Evolutionary conservation across 2,797 vertebrate genomes (phyloP).

Genomic region (Ctenosaura bakeri): DNA sequence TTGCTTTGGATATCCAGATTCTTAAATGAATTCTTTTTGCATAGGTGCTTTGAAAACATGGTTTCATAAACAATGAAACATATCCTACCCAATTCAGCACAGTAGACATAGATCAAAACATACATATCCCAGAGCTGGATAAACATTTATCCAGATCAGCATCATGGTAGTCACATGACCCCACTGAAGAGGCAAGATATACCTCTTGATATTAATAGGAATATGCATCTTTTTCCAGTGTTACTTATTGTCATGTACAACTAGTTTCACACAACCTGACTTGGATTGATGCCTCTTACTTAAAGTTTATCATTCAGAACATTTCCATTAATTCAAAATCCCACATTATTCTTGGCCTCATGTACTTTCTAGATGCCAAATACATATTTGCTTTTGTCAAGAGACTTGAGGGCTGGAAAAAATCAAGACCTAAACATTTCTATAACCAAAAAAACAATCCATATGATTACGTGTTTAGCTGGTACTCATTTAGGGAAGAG

Average conservation of each 20-base stretch:
- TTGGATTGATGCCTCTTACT: background rate
- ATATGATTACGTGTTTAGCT: background rate
- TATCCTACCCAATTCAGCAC: background rate
- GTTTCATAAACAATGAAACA: background rate
- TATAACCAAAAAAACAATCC: background rate
- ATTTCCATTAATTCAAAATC: background rate
- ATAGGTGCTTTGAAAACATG: background rate
- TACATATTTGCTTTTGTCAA: background rate
- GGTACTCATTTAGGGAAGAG: background rate
- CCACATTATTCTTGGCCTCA: background rate
- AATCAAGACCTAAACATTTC: background rate
- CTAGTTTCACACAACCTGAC: background rate
- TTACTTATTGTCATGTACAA: background rate
- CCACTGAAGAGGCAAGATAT: background rate
- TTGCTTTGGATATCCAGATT: background rate
- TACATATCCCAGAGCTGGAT: background rate
- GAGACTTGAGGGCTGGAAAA: background rate
- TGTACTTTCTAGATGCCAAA: constrained; percentile 21
- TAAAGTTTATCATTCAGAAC: background rate
- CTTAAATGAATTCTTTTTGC: background rate
- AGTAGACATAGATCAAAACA: background rate
- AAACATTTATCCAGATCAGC: background rate
- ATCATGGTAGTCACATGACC: background rate
- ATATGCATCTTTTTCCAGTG: background rate
- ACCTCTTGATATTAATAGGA: background rate